phyloP scores from a whole-genome alignment of 2,113 vertebrate genomes.

The Peromyscus maniculatus region DNA sequence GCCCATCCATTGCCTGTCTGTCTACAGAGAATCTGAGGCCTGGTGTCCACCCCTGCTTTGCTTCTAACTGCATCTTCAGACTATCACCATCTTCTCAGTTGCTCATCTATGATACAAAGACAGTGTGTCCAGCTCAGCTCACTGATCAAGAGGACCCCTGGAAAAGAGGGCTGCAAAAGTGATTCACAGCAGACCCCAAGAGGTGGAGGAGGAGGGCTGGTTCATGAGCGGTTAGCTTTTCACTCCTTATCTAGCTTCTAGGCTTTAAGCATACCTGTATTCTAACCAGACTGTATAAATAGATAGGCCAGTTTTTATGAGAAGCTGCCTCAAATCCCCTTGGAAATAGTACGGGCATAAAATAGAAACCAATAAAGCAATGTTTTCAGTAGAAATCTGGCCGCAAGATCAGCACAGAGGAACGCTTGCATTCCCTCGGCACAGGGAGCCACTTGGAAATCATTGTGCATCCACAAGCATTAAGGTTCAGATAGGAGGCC shows the following conservation, averaged over 20 bases:
- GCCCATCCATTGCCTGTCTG: accelerated
- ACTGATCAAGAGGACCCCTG: accelerated
- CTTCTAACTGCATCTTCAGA: neutral
- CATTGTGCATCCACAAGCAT: neutral
- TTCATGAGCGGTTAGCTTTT: neutral
- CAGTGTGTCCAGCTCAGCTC: accelerated
- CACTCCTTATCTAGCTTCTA: neutral
- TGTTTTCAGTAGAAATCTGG: neutral
- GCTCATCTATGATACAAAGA: neutral
- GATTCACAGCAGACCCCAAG: neutral
- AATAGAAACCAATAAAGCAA: neutral
- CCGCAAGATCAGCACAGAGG: neutral
- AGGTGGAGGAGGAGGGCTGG: neutral
- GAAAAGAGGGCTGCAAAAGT: neutral
- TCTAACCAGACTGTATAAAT: neutral
- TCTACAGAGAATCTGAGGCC: neutral
- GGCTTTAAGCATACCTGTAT: constrained; percentile 16
- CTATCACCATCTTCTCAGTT: neutral
- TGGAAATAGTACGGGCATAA: constrained; percentile 7
- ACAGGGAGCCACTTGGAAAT: neutral
- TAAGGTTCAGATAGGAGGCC: neutral
- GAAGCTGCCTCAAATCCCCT: constrained; percentile 40
- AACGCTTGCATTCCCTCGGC: neutral
- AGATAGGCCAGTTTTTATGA: neutral
- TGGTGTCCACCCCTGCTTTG: too few species aligned